phyloP scores from a whole-genome alignment of 2,113 vertebrate species.

The Bungarus multicinctus region DNA sequence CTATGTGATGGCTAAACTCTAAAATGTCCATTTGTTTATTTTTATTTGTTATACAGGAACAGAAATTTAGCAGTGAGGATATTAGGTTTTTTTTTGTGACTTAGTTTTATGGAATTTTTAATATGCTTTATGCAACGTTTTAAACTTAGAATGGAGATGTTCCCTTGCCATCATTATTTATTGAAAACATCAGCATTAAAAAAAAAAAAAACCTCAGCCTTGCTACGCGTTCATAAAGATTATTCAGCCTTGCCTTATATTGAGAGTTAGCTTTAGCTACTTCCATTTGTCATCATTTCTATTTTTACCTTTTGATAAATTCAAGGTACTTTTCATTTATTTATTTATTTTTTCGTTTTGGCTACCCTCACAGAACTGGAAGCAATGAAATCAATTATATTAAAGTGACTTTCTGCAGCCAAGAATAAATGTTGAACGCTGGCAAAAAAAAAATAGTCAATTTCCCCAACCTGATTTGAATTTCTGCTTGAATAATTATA shows the following conservation, averaged over 20 bases:
- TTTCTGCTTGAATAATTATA: conserved; percentile 10
- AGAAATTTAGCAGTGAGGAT: background rate
- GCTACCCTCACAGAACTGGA: conserved; percentile 49
- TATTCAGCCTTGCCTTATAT: background rate
- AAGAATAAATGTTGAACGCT: conserved; percentile 38
- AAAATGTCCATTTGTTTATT: background rate
- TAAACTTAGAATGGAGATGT: background rate
- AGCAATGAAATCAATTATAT: conserved; percentile 41
- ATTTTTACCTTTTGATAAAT: conserved; percentile 49
- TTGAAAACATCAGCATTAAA: background rate
- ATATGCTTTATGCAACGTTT: background rate
- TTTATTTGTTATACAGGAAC: background rate
- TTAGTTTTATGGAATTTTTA: background rate
- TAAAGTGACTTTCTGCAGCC: conserved; percentile 45
- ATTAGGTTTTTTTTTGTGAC: background rate
- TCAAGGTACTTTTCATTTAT: background rate
- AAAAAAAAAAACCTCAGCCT: background rate
- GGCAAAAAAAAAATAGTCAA: background rate
- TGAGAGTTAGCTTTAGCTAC: fast-evolving
- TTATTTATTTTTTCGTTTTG: conserved; percentile 7
- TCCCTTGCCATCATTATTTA: background rate
- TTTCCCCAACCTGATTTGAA: conserved; percentile 18
- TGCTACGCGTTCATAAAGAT: background rate
- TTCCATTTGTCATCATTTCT: conserved; percentile 29
- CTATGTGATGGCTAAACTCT: background rate